These are phyloP conservation scores for Nycteola revayana DNA, from an alignment of 2,888 invertebrate genomes.

Conservation along the genomic window DNA sequence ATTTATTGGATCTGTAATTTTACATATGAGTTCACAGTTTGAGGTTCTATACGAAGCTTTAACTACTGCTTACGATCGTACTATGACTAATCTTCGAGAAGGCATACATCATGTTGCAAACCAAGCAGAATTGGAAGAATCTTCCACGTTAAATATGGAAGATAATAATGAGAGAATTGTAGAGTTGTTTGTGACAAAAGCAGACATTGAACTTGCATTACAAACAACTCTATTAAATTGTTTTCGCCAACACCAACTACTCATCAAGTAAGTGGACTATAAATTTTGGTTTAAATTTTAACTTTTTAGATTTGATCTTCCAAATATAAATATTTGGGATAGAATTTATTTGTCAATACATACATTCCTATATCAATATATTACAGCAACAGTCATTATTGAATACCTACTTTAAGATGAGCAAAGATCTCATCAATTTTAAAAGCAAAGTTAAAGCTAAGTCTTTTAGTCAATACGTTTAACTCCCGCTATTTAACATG, in stretches of 20 bases:
- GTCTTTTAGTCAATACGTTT: too few species aligned
- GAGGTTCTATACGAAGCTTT: constrained; percentile 61
- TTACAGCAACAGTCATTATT: too few species aligned
- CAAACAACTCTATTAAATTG: constrained; percentile 53
- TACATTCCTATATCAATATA: too few species aligned
- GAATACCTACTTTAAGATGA: too few species aligned
- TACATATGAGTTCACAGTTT: constrained; percentile 73
- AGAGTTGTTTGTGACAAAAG: constrained; percentile 39
- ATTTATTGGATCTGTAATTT: constrained; percentile 67
- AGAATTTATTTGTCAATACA: too few species aligned
- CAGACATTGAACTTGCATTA: constrained; percentile 57
- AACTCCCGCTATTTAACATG: too few species aligned
- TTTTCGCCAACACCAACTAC: constrained; percentile 66
- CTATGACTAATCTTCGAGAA: constrained; percentile 46
- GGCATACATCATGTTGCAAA: constrained; percentile 24
- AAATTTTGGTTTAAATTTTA: constrained; percentile 7
- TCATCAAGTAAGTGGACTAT: constrained; percentile 53
- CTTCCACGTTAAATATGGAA: constrained; percentile 20
- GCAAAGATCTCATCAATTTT: too few species aligned
- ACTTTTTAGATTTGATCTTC: too few species aligned
- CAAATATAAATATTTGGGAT: too few species aligned
- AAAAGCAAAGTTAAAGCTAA: too few species aligned
- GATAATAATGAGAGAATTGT: constrained; percentile 48
- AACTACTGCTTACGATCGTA: constrained; percentile 59
- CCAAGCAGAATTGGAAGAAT: constrained; percentile 16